phyloP scores from a whole-genome alignment of 2,888 invertebrate genomes.

The Craniophora ligustri region DNA sequence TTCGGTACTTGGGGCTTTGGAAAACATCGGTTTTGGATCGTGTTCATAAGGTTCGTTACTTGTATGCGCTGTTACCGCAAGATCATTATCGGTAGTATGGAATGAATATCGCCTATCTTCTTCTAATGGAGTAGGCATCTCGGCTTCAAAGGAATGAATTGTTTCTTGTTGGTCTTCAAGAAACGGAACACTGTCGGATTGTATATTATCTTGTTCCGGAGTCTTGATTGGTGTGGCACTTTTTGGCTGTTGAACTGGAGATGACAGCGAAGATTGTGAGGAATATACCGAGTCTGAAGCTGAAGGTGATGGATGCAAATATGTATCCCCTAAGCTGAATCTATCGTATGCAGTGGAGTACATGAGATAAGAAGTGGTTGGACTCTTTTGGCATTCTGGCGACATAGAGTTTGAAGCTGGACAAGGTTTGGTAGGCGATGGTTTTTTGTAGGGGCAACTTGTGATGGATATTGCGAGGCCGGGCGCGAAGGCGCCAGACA shows the following conservation, averaged over 20 bases:
- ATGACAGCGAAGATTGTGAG: neutral
- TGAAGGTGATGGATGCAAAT: slow-evolving; percentile 12
- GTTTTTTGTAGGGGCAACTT: slow-evolving; percentile 63
- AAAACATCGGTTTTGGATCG: slow-evolving; percentile 56
- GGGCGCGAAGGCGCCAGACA: slow-evolving; percentile 58
- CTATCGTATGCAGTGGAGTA: slow-evolving; percentile 58
- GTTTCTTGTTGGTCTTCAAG: slow-evolving; percentile 18
- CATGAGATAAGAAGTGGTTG: slow-evolving; percentile 65
- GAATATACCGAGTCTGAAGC: slow-evolving; percentile 13
- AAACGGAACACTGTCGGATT: slow-evolving; percentile 23
- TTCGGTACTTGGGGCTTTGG: slow-evolving; percentile 36
- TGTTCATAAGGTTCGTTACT: slow-evolving; percentile 45
- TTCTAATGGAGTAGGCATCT: too few species aligned
- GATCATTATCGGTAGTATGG: slow-evolving; percentile 45
- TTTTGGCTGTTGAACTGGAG: neutral
- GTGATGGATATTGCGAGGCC: slow-evolving; percentile 68
- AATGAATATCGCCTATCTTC: slow-evolving; percentile 30
- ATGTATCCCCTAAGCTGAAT: slow-evolving; percentile 4
- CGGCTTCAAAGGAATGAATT: slow-evolving; percentile 2
- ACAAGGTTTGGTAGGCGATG: slow-evolving; percentile 47
- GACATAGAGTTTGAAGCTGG: slow-evolving; percentile 60
- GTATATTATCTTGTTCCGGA: slow-evolving; percentile 27
- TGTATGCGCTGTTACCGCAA: slow-evolving; percentile 19
- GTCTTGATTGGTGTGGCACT: slow-evolving; percentile 14
- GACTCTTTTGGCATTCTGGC: slow-evolving; percentile 51